A percentile compares a stretch with the other conserved stretches of the same genome.
Evolutionary conservation across 2,113 vertebrate genomes (phyloP).

Genomic region (Passer montanus): DNA sequence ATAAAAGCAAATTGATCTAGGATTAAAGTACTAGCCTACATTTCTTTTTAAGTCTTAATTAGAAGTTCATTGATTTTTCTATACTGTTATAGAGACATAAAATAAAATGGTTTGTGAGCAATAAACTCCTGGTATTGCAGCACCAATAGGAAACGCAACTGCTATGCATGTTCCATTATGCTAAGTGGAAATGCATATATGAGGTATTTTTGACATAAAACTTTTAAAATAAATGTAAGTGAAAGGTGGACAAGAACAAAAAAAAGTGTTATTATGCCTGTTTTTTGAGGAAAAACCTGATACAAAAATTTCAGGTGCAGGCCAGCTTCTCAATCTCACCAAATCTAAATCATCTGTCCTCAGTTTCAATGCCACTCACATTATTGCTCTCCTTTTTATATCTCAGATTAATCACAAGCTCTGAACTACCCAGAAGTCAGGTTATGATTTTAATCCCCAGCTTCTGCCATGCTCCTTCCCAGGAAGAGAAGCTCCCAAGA

Average conservation of each 20-base stretch:
- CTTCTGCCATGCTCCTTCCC: background rate
- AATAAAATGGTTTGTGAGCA: background rate
- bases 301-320: background rate
- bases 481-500: background rate
- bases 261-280: background rate
- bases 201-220: background rate
- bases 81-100: background rate
- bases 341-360: background rate
- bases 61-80: slow-evolving; percentile 44
- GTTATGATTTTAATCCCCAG: background rate
- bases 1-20: slow-evolving; percentile 26
- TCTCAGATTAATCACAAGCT: background rate
- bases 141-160: background rate
- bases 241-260: background rate
- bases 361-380: background rate
- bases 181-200: background rate
- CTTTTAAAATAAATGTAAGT: background rate
- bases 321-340: background rate
- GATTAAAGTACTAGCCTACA: background rate
- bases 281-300: background rate
- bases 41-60: slow-evolving; percentile 33
- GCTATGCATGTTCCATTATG: background rate
- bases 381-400: background rate
- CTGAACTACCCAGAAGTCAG: background rate
- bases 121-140: background rate